A percentile compares a stretch with the other conserved stretches of the same genome.
These are phyloP conservation scores for Gonioctena quinquepunctata DNA, from an alignment of 1,140 invertebrate species.

Conservation along the genomic window DNA sequence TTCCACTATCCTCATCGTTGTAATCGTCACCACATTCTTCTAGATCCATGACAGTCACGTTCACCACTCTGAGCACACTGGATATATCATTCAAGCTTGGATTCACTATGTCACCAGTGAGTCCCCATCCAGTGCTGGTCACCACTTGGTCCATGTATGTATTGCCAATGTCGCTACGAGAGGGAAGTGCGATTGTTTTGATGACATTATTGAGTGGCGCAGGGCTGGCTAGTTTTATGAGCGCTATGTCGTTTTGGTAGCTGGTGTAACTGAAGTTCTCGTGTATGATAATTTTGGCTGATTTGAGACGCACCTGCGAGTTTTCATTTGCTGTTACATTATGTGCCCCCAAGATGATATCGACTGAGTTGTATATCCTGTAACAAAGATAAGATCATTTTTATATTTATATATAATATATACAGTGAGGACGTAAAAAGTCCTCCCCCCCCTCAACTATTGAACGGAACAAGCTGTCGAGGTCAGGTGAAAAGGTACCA, in stretches of 20 bases:
- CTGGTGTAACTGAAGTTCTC: conserved; percentile 54
- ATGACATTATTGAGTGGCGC: conserved; percentile 4
- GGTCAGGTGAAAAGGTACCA: no score
- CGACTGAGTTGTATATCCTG: conserved; percentile 23
- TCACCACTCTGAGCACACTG: conserved; percentile 7
- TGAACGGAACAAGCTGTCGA: no score
- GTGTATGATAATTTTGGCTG: conserved; percentile 54
- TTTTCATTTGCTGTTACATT: conserved; percentile 55
- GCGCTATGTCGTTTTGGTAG: conserved; percentile 59
- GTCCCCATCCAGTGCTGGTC: conserved; percentile 18
- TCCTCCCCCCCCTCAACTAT: no score
- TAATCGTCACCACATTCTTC: conserved; percentile 13
- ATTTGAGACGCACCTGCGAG: conserved; percentile 47
- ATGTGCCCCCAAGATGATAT: conserved; percentile 57
- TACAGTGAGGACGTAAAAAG: no score
- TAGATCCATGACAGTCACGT: conserved; percentile 12
- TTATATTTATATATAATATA: no score
- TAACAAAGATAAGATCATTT: no score
- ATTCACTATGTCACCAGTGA: conserved; percentile 14
- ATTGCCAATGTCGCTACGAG: neutral
- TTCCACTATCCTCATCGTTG: conserved; percentile 2
- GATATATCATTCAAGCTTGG: conserved; percentile 19
- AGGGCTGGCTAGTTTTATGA: conserved; percentile 54
- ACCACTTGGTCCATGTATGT: conserved; percentile 12
- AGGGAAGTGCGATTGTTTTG: conserved; percentile 41